Evolutionary conservation across 2,113 vertebrate species (phyloP).

Genomic region (Lycocorax pyrrhopterus): DNA sequence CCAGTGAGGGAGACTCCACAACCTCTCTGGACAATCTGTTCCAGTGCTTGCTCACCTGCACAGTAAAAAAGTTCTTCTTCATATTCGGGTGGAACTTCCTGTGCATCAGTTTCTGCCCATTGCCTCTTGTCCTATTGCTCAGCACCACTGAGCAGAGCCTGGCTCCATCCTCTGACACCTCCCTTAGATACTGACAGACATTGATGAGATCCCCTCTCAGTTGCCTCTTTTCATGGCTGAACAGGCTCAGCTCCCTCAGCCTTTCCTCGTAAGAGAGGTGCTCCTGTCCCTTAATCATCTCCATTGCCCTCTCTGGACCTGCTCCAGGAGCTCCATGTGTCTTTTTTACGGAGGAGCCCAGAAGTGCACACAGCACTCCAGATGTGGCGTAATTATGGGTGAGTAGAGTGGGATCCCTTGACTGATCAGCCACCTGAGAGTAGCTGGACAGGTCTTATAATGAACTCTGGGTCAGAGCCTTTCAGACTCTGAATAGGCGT

Average conservation of each 20-base stretch:
- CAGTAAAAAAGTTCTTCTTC: neutral
- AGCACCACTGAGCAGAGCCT: neutral
- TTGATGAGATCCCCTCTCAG: no score
- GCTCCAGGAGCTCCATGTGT: neutral
- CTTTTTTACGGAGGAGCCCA: neutral
- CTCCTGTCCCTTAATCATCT: neutral
- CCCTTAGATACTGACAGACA: neutral
- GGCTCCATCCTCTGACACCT: neutral
- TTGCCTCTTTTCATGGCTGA: neutral
- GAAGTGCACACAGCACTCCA: neutral
- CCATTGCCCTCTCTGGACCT: neutral
- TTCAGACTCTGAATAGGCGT: neutral
- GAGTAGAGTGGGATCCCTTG: neutral
- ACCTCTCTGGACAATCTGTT: rapidly evolving
- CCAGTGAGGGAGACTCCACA: neutral
- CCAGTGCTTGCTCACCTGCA: rapidly evolving
- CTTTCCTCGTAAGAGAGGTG: neutral
- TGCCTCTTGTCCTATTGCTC: neutral
- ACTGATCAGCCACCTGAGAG: neutral
- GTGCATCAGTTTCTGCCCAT: neutral
- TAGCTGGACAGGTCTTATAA: neutral
- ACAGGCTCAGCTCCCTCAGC: neutral
- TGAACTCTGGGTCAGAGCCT: neutral
- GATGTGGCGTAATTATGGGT: no score
- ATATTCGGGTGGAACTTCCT: neutral